phyloP scores from a whole-genome alignment of 1,140 invertebrate species.

The Oryctes rhinoceros region DNA sequence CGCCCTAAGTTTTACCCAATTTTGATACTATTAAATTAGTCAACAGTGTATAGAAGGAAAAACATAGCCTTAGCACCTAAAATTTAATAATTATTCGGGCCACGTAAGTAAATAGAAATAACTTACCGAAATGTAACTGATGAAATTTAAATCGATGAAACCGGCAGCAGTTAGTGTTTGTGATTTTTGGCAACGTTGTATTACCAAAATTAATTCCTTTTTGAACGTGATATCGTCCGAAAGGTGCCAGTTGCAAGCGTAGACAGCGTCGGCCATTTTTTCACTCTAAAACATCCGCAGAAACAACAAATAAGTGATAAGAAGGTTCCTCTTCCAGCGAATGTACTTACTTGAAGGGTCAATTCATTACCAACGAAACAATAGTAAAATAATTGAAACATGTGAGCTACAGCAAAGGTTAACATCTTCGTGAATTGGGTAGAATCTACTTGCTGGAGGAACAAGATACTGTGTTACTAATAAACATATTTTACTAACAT shows the following conservation, averaged over 20 bases:
- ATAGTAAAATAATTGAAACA: constrained; percentile 39
- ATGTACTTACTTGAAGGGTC: constrained; percentile 6
- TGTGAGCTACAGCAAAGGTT: constrained; percentile 1
- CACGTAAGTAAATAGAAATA: too few relatives aligned
- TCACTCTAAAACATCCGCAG: constrained; percentile 16
- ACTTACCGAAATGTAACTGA: constrained; percentile 1
- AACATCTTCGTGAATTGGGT: constrained; percentile 26
- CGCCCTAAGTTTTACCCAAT: neutral
- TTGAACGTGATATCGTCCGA: neutral
- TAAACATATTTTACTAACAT: neutral
- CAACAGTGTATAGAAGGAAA: constrained; percentile 10
- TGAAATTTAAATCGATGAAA: constrained; percentile 31
- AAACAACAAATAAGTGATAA: neutral
- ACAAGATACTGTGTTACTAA: neutral
- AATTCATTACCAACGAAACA: constrained; percentile 35
- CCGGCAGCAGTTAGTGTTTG: constrained; percentile 3
- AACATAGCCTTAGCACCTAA: neutral
- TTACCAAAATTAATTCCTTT: constrained; percentile 9
- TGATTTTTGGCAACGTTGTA: constrained; percentile 6
- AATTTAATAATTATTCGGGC: neutral
- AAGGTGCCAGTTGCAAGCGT: constrained; percentile 1
- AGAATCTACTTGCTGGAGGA: neutral
- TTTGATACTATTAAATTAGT: neutral
- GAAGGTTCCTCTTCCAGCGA: neutral
- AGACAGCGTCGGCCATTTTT: neutral